phyloP scores from a whole-genome alignment of 2,113 vertebrate genomes.

The Mesoclemmys tuberculata region DNA sequence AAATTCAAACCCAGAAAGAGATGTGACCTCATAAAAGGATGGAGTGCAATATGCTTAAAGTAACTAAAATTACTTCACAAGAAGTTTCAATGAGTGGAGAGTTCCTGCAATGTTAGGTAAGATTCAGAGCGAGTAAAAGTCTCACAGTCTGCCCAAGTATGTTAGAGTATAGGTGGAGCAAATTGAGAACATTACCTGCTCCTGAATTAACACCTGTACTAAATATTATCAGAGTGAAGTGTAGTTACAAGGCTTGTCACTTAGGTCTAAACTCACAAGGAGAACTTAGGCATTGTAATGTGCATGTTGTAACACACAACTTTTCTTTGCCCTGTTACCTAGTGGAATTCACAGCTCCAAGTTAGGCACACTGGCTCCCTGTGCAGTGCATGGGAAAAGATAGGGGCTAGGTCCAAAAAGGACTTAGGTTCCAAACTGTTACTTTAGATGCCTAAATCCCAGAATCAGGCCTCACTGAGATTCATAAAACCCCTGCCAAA shows the following conservation, averaged over 20 bases:
- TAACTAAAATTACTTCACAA: not conserved
- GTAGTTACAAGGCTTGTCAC: not conserved
- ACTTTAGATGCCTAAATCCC: not conserved
- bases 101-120: not conserved
- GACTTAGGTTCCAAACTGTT: not conserved
- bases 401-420: not conserved
- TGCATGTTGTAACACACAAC: not conserved
- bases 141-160: not conserved
- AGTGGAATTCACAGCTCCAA: not conserved
- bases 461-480: not conserved
- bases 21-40: not conserved
- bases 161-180: not conserved
- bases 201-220: not conserved
- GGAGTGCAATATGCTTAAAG: not conserved
- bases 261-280: not conserved
- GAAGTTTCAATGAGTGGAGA: not conserved
- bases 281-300: not conserved
- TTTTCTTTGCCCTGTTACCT: not conserved
- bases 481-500: not conserved
- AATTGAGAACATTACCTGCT: slow-evolving; percentile 1
- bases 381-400: not conserved
- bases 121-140: not conserved
- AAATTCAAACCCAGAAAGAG: not conserved
- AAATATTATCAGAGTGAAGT: not conserved
- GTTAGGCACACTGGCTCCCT: not conserved